Evolutionary conservation across 1,140 invertebrate genomes (phyloP), one percentile per base, ranked within the genome.

Genomic region (Stegodyphus mimosarum): DNA sequence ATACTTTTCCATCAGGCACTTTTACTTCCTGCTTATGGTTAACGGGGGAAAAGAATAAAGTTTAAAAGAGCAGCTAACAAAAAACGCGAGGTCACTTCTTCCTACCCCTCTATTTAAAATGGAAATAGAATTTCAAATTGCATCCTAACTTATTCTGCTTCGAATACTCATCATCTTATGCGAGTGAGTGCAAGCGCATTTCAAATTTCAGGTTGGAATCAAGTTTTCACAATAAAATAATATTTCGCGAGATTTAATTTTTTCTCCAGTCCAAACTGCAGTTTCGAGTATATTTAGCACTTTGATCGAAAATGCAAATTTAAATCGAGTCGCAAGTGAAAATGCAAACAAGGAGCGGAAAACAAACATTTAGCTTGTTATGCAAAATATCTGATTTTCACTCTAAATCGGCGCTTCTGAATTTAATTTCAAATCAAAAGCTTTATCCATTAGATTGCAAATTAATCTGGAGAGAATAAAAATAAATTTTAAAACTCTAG

Each of bases 271-370:
- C 33, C 33, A 33, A 33, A 33, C 33, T 33, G 33, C 33, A 1
- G 33, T 33, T 52, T 64, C 7, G 15, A 13, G 33, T 63, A 83
- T 84, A 84, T 84, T 84, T 84, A 84, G 81, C 81, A 84, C 72
- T 75, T 84, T 84, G 76, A 84, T 84, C 75, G 81, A 84, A 84
- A 84, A 84, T 84, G 81, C 64, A 84, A 84, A 84, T 84, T 84
- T 84, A 69, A 83, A 83, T 69, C 73, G 81, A 84, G 73, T 81
- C 6, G 72, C 15, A 49, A 53, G 51, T 48, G 7, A 4, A 33
- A 83, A 74, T 71, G 69, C 67, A 80, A 71, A 72, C 67, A 64
- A 33, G 60, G 17, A 66, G 76, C 13, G 71, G 6, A 69, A 76
- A 84, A 84, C 63, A 84, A 75, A 75, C 81, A 84, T 75, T 55